These are phyloP conservation scores for Parauchenoglanis ngamensis DNA, from an alignment of 2,797 vertebrate genomes.

Conservation along the genomic window DNA sequence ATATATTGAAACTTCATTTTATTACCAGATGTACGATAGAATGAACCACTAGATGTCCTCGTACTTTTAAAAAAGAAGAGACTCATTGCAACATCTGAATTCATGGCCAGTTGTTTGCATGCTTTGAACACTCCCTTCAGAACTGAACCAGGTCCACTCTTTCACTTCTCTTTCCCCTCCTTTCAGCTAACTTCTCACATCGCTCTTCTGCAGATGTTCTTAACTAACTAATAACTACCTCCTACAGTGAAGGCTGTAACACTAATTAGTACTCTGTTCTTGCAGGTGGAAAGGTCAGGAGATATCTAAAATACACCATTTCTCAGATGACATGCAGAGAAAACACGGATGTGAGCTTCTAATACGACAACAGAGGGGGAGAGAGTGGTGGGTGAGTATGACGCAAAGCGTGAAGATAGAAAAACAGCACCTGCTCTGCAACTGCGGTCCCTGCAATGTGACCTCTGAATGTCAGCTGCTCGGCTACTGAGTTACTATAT, in stretches of 20 bases:
- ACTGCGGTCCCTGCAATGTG: conserved; percentile 52
- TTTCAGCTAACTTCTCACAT: background rate
- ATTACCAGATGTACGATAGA: background rate
- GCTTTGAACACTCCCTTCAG: background rate
- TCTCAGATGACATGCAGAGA: conserved; percentile 3
- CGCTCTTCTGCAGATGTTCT: background rate
- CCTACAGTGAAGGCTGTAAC: background rate
- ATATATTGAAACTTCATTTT: background rate
- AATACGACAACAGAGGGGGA: background rate
- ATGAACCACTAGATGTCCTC: conserved; percentile 55
- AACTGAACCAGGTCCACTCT: background rate
- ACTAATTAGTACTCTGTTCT: background rate
- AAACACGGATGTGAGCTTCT: conserved; percentile 16
- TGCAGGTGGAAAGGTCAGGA: background rate
- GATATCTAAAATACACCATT: background rate
- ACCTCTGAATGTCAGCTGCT: conserved; percentile 55
- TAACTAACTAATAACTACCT: background rate
- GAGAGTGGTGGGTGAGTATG: conserved; percentile 11
- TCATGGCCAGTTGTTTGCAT: conserved; percentile 11
- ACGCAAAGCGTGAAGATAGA: conserved; percentile 31
- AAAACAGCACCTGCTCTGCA: conserved; percentile 54
- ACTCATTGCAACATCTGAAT: background rate
- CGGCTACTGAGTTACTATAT: conserved; percentile 59
- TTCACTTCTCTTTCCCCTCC: background rate
- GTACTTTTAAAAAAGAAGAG: conserved; percentile 35